A percentile compares a stretch with the other conserved stretches of the same genome.
These are phyloP conservation scores for Alitta virens DNA, from an alignment of 2,888 invertebrate species.

Conservation along the genomic window DNA sequence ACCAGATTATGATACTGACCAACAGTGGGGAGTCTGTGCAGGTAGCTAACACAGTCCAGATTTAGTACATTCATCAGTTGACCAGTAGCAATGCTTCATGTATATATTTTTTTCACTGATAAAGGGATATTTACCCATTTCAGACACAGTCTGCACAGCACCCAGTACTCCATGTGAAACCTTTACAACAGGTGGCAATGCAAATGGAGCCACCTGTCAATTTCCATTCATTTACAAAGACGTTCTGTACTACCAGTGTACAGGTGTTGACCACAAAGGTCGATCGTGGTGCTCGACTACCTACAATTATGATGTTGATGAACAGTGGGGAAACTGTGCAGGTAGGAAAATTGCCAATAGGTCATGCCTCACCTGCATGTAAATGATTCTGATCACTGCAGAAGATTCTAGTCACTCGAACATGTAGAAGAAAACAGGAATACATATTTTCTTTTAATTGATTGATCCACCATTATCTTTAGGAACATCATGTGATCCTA, in stretches of 20 bases:
- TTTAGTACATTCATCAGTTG: too few relatives aligned
- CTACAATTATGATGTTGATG: background rate
- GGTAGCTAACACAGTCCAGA: background rate
- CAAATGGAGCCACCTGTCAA: background rate
- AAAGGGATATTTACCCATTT: too few relatives aligned
- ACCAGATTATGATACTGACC: background rate
- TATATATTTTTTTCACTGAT: too few relatives aligned
- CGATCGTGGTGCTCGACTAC: background rate
- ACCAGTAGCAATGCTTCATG: too few relatives aligned
- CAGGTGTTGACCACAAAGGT: background rate
- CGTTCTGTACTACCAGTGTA: background rate
- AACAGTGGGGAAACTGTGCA: background rate
- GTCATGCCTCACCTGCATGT: too few relatives aligned
- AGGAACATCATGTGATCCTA: too few relatives aligned
- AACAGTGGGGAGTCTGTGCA: background rate
- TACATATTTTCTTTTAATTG: too few relatives aligned
- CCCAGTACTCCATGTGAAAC: background rate
- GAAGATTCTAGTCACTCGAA: too few relatives aligned
- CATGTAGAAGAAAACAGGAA: too few relatives aligned
- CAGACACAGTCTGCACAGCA: background rate
- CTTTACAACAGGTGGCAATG: background rate
- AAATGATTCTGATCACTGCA: too few relatives aligned
- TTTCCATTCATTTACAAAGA: background rate
- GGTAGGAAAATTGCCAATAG: too few relatives aligned
- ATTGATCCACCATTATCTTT: too few relatives aligned